Conservation (phyloP, 2,888 invertebrate genomes). For the Crossocerus cetratus region DNA sequence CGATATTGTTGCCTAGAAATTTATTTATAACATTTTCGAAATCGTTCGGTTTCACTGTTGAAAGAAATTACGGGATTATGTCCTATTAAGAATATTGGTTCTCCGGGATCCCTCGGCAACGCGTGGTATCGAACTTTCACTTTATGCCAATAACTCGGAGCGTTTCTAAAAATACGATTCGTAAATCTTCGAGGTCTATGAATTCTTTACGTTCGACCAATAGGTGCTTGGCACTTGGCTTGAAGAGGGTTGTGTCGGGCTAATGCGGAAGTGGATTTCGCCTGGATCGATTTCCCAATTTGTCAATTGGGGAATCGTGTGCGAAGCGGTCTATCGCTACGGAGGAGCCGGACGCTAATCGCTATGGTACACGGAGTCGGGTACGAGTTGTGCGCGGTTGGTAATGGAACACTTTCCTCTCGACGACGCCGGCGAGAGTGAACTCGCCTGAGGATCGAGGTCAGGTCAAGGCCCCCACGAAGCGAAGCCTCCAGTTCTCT, state of each 20-base stretch:
- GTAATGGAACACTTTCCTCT: slow-evolving; percentile 77
- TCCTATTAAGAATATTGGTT: background rate
- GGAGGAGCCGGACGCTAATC: slow-evolving; percentile 55
- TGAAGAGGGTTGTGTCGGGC: too few relatives aligned
- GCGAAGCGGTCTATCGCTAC: background rate
- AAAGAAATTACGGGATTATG: background rate
- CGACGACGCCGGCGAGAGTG: slow-evolving; percentile 75
- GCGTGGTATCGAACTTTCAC: slow-evolving; percentile 27
- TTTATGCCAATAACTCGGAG: slow-evolving; percentile 12
- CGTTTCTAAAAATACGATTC: background rate
- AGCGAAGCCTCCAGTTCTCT: slow-evolving; percentile 37
- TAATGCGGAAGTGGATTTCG: slow-evolving; percentile 9
- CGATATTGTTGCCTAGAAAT: too few relatives aligned
- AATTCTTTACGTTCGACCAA: slow-evolving; percentile 11
- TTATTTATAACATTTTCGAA: too few relatives aligned
- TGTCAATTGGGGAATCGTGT: background rate
- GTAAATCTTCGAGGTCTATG: background rate
- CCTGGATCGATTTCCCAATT: background rate
- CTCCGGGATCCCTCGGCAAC: background rate
- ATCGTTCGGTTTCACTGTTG: too few relatives aligned
- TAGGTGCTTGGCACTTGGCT: background rate
- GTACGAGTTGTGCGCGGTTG: slow-evolving; percentile 48
- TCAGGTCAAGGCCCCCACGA: slow-evolving; percentile 76
- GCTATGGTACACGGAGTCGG: slow-evolving; percentile 24
- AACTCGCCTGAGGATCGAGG: slow-evolving; percentile 76